Base-by-base conservation (phyloP, 2,113 vertebrate genomes). In the Amia ocellicauda region DNA sequence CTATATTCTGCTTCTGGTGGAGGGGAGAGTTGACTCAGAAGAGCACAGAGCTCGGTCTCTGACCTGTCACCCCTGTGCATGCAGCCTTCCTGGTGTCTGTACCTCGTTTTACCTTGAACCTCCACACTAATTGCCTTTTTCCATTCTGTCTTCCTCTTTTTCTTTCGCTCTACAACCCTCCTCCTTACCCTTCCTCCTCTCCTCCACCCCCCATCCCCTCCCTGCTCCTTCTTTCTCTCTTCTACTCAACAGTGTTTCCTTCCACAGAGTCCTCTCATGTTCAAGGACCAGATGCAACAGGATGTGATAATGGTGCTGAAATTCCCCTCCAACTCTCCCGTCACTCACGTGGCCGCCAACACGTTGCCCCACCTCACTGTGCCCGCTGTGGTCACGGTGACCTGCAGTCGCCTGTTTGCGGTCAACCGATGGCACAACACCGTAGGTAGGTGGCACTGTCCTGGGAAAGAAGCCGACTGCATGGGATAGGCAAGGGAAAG, bases 231-330 rank as follows among this genome's bases (percentile, higher is more conserved):
- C 42, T 65, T 83, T 74, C 69, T 79, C 72, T 75, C 62, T 84
- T 91, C 86, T 91, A 85, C 87, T 93, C 89, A 93, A 91, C 85
- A 97, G 94, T 97, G 93, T 94, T 97, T 98, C 93, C 94, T 96
- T 90, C 93, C 92, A 80, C 95, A 99, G 96, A 99, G 95, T 73
- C 93, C 96, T 0, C 95, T 98, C 83, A 97, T 98, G 95, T 98
- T 98, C 88, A 98, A 98, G 89, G 97, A 99, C 85, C 97, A 98
- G 89, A 94, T 98, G 95, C 97, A 98, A 81, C 96, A 98, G 86
- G 97, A 98, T 72, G 97, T 99, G 74, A 96, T 99, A 78, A 99
- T 98, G 96, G 97, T 99, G 82, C 85, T 98, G 67, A 99, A 99
- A 91, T 99, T 99, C 66, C 97, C 97, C 2, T 99, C 95, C 36